Base-by-base conservation (phyloP, 64 coral and sea anemone genomes). In the Exaiptasia diaphana region DNA sequence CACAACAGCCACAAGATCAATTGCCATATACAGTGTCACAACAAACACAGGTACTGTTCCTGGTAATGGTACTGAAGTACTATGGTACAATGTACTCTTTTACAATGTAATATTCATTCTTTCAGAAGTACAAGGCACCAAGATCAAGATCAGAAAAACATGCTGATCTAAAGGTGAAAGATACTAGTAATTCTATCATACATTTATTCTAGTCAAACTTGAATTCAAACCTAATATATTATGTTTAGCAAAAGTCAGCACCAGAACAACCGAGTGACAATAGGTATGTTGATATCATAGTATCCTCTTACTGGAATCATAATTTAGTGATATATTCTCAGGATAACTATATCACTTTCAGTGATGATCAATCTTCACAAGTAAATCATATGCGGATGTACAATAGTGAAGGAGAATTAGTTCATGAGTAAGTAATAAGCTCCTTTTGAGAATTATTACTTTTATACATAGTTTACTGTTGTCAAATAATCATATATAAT, bases 371-470 rank as follows among this genome's bases (percentile, higher is more conserved):
- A 45, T 9, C 69, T 38, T 17, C 26, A 38, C 45, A 40, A 40
- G 5, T 17, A 10, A 86, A 73, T 38, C 83, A 86, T 18, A 38
- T 86, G 14, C 75, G 73, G 38, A 63, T 86, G 18, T 76, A 86
- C 45, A 76, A 61, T 71, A 86, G 30, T 20, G 41, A 65, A 76
- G 71, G 83, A 8, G 39, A 86, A 25, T 56, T 76, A 26, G 38
- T 86, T 49, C 71, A 86, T 48, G 71, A 76, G 83, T 86, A 86
- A 83, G 80, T 71, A 40, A 3, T 32, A 62, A 9, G 34, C 5
- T 42, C n/a, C n/a, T n/a, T n/a, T n/a, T n/a, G n/a, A n/a, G n/a
- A n/a, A n/a, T n/a, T n/a, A n/a, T n/a, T n/a, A n/a, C n/a, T n/a
- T n/a, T n/a, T n/a, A n/a, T n/a, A n/a, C n/a, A n/a, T n/a, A n/a